Conservation (phyloP, 1,140 invertebrate species). For the Platyscapa corneri region DNA sequence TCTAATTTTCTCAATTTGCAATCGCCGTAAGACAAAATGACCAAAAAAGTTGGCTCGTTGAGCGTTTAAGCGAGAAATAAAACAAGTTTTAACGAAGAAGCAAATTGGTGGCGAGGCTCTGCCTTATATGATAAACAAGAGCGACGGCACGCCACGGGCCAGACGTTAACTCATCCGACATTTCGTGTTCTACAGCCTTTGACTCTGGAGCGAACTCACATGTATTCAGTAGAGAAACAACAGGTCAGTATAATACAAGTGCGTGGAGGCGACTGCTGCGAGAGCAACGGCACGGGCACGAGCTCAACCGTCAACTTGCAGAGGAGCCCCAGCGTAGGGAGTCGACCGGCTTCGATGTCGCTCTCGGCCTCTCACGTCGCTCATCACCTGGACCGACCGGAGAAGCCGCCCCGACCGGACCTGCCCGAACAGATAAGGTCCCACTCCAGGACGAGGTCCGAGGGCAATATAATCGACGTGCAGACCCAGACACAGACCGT, state of each 20-base stretch:
- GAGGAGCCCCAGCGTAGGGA: constrained; percentile 72
- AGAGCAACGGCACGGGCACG: constrained; percentile 69
- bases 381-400: constrained; percentile 62
- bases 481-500: constrained; percentile 67
- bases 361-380: constrained; percentile 38
- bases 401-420: constrained; percentile 71
- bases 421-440: constrained; percentile 65
- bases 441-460: constrained; percentile 72
- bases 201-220: constrained; percentile 79
- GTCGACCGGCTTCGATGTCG: constrained; percentile 68
- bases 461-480: constrained; percentile 75
- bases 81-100: neutral
- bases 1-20: neutral
- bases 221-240: constrained; percentile 82
- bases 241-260: constrained; percentile 81
- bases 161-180: constrained; percentile 28
- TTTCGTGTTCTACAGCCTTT: constrained; percentile 66
- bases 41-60: neutral
- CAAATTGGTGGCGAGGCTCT: neutral
- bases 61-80: neutral
- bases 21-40: neutral
- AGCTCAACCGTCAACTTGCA: constrained; percentile 63
- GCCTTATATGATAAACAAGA: neutral
- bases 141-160: too few species aligned
- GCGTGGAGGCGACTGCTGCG: constrained; percentile 67